Base-by-base conservation (phyloP, 2,888 invertebrate genomes). In the Drosophila gaucha region DNA sequence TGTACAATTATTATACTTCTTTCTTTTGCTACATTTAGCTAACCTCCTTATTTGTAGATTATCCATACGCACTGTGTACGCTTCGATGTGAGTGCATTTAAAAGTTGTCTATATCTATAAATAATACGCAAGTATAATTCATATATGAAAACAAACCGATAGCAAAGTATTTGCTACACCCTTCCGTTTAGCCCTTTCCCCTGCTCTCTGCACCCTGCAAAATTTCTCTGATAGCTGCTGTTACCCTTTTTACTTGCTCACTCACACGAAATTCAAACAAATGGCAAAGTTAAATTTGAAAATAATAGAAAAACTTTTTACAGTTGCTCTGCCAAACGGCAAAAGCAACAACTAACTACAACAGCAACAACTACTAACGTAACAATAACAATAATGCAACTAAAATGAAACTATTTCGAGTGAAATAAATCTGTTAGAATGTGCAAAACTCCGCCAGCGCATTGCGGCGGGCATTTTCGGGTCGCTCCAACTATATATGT, bases 211-310 rank as follows among this genome's bases (percentile, higher is more conserved):
- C 33, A 14, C 16, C 4, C 33, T 33, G 16, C 8, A 2, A 8
- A n/a, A n/a, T n/a, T n/a, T n/a, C n/a, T n/a, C n/a, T n/a, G 24
- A 41, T 24, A 24, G 47, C n/a, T 6, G 41, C 22, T 59, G 52
- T 60, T 59, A 31, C 46, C 52, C 56, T 30, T 63, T 59, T 68
- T 67, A 54, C 43, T 31, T 70, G 70, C 52, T 60, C 71, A 71
- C 73, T 75, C 73, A 62, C 76, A 74, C 54, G 78, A 80, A 80
- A 83, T 83, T 68, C 78, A 87, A 78, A 79, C 78, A 83, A 76
- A 83, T 82, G 88, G 76, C 80, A 89, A 87, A 87, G 86, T 87
- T 87, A 87, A 87, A 87, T 87, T 87, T 85, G 88, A 89, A 87
- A 89, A 87, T 89, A 87, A 87, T 89, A 87, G 86, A 89, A 87